Conservation (phyloP, 2,797 vertebrate genomes). For the Enteromius unitaeniatus region DNA sequence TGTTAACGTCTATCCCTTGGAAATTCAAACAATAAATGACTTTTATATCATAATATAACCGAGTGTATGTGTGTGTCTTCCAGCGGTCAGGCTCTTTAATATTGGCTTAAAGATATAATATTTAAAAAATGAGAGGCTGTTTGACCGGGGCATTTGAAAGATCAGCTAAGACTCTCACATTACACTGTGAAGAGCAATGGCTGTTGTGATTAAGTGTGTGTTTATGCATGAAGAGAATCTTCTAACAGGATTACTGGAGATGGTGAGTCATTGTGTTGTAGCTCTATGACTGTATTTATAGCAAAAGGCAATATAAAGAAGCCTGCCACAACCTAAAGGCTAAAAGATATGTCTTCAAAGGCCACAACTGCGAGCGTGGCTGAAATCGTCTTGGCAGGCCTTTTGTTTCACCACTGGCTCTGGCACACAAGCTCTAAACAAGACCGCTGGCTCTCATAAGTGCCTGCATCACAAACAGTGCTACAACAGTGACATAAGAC, state of each 20-base stretch:
- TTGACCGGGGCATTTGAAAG: constrained; percentile 34
- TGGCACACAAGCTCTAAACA: constrained; percentile 32
- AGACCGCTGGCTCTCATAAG: not conserved
- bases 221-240: constrained; percentile 44
- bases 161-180: constrained; percentile 11
- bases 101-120: not conserved
- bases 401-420: constrained; percentile 53
- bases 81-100: not conserved
- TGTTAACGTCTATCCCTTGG: not conserved
- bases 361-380: constrained; percentile 47
- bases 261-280: constrained; percentile 48
- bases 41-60: not conserved
- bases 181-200: constrained; percentile 13
- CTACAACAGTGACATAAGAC: not conserved
- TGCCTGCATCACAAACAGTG: not conserved
- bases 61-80: not conserved
- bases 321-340: constrained; percentile 49
- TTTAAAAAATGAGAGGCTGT: not conserved
- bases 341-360: constrained; percentile 64
- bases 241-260: constrained; percentile 35
- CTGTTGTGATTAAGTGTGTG: constrained; percentile 22
- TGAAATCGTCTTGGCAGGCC: constrained; percentile 56
- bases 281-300: constrained; percentile 50
- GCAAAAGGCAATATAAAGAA: constrained; percentile 55
- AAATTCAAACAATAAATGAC: not conserved